Evolutionary conservation across 2,797 vertebrate genomes (phyloP).

Genomic region (Pangasius sanitwongsei): DNA sequence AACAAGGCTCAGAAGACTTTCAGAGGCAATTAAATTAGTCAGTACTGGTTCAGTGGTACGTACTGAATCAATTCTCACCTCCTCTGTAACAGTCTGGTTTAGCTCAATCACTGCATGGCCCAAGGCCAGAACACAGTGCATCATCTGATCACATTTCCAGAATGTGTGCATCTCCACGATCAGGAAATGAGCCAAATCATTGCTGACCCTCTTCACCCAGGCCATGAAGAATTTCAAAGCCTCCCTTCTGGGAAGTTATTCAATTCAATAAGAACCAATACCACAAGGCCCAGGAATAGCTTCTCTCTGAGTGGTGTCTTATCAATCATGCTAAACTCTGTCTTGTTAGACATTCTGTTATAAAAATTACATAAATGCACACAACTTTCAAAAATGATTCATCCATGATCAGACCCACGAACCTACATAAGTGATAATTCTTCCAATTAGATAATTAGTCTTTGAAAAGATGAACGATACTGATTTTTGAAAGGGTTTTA

Average conservation of each 20-base stretch:
- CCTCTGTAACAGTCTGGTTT: neutral
- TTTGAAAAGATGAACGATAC: neutral
- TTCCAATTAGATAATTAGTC: neutral
- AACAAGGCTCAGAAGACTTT: neutral
- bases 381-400: neutral
- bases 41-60: neutral
- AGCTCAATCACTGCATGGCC: neutral
- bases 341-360: neutral
- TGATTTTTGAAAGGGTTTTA: neutral
- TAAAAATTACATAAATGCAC: neutral
- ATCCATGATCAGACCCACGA: neutral
- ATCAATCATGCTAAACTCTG: neutral
- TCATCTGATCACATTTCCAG: conserved; percentile 10
- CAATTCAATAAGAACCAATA: neutral
- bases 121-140: neutral
- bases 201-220: no score
- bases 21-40: neutral
- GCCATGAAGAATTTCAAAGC: neutral
- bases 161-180: neutral
- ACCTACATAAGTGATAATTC: neutral
- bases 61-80: neutral
- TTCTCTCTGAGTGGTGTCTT: neutral
- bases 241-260: neutral
- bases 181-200: neutral
- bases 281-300: neutral